Evolutionary conservation across 1,140 invertebrate species (phyloP), one percentile per base, ranked within the genome.

Genomic region (Neodiprion fabricii): DNA sequence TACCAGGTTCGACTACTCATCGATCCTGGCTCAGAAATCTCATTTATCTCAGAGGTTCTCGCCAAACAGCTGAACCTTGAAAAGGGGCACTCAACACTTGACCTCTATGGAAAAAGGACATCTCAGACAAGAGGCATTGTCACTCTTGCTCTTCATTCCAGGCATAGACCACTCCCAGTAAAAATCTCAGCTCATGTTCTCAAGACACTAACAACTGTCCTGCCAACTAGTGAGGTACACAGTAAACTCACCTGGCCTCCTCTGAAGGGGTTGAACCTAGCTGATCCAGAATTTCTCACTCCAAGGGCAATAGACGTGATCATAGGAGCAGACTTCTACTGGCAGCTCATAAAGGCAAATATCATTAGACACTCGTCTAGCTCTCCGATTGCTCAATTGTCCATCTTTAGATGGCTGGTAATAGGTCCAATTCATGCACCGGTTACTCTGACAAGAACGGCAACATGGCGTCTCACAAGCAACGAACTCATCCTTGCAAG

Each of bases 71-170:
- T 21, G 17, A 21, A 21, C 17, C 17, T 21, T 21, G 17, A 21
- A 21, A 21, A 21, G 17, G 17, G 17, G 17, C 17, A 21, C 17
- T 21, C 17, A 21, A 21, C 50, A 10, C 50, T 53, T 10, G 50
- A 53, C 50, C 10, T 53, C 10, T 53, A 53, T 14, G 50, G 75
- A 48, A 50, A 47, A 10, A 71, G 40, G 23, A 14, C 72, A 28
- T 74, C 72, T 7, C 72, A 74, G 23, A 74, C 76, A 66, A 48
- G 71, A 5, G 70, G 71, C 11, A 48, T 74, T 0, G 61, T 67
- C 10, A 7, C 5, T 4, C 49, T 74, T 66, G 70, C 14, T 10
- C 67, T 69, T 17, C n/a, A 10, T n/a, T 69, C 12, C 70, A 47
- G 7, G 12, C 40, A 65, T 17, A 48, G n/a, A 21, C n/a, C n/a